Evolutionary conservation across 2,888 invertebrate genomes (phyloP).

Genomic region (Diarsia dahlii): DNA sequence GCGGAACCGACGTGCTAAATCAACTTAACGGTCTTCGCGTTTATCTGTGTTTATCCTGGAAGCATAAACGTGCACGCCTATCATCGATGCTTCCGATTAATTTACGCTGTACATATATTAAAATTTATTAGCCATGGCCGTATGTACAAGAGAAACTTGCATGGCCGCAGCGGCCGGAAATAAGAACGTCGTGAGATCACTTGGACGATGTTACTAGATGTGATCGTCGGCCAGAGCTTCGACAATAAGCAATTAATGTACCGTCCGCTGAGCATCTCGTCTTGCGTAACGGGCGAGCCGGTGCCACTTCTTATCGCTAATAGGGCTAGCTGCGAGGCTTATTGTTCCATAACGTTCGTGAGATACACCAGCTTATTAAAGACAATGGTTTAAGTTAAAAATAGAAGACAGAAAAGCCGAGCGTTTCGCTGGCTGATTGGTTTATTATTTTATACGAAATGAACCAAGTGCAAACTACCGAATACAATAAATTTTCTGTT

Average conservation of each 20-base stretch:
- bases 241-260: conserved; percentile 87
- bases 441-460: conserved; percentile 49
- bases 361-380: conserved; percentile 47
- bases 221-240: conserved; percentile 76
- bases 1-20: conserved; percentile 79
- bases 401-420: conserved; percentile 12
- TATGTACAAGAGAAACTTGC: conserved; percentile 71
- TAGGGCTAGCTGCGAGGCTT: conserved; percentile 72
- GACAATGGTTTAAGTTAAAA: conserved; percentile 42
- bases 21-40: conserved; percentile 79
- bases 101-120: conserved; percentile 73
- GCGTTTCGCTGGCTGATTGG: conserved; percentile 32
- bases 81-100: conserved; percentile 85
- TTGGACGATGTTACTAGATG: conserved; percentile 76
- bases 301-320: conserved; percentile 83
- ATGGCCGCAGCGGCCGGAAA: conserved; percentile 72
- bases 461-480: conserved; percentile 30
- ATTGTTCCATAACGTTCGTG: conserved; percentile 40
- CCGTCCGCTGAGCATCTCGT: conserved; percentile 73
- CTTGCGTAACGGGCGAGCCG: conserved; percentile 80
- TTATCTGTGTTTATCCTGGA: conserved; percentile 84
- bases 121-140: conserved; percentile 76
- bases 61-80: conserved; percentile 79
- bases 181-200: conserved; percentile 78
- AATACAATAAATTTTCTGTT: conserved; percentile 58